Base-by-base conservation (phyloP, 2,888 invertebrate genomes). In the Brachyptera risi region DNA sequence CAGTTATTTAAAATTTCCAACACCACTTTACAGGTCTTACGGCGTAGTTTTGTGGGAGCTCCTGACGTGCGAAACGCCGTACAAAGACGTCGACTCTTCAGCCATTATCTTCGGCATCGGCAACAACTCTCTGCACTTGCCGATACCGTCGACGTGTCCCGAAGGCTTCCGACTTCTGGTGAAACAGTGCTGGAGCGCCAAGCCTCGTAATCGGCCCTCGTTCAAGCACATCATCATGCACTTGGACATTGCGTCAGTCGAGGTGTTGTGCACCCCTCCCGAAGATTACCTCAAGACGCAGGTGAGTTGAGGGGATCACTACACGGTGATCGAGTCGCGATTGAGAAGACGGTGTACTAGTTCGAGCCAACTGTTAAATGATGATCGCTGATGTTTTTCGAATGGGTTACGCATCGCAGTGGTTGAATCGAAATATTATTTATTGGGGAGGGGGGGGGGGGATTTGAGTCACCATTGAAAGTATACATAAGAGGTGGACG, bases 81-180 rank as follows among this genome's bases (percentile, higher is more conserved):
- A 94, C 76, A 90, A 91, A 73, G 92, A 93, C 71, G 90, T 98
- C 60, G 97, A 97, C 74, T 92, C 93, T 0, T 94, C 94, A 35
- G 96, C 98, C 50, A 94, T 99, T 59, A 96, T 99, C 80, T 99
- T 93, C 88, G 96, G 97, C 3, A 97, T 99, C 1, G 99, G 98
- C 1, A 94, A 90, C 65, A 92, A 95, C 74, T 92, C 92, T 40
- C 82, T 99, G 1, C 86, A 88, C 64, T 83, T 99, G 51, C 96
- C 96, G 0, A 89, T 99, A 59, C 98, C 98, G 0, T 79, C 85
- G 15, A 88, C 92, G 5, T 93, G 92, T 71, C 98, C 97, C 0
- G 90, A 86, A 65, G 91, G 91, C 51, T 86, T 96, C 72, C 88
- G 92, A 72, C 78, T 94, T 9, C 80, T 98, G 23, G 86, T 97